Percentiles rank a stretch among this genome's conserved stretches.
Conservation (phyloP, 1,140 invertebrate species). For the Euglossa dilemma region DNA sequence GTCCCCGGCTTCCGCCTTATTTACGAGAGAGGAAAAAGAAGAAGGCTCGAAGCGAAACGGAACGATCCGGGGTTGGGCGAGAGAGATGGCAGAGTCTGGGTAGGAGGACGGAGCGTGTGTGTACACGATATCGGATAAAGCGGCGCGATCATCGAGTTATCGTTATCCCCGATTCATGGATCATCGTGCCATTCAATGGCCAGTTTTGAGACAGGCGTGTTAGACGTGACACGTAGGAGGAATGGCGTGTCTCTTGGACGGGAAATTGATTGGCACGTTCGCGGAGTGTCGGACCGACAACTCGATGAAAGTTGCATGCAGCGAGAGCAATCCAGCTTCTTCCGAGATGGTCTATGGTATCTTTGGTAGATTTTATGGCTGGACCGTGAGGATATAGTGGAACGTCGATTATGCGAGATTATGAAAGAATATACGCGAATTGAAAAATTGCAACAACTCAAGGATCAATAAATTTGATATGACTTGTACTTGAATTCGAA, state of each 20-base stretch:
- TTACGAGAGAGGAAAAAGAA: constrained; percentile 48
- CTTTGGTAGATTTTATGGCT: too few relatives aligned
- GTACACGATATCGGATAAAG: constrained; percentile 41
- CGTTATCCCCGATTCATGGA: constrained; percentile 35
- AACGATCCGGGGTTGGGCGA: background rate
- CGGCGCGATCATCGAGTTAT: constrained; percentile 39
- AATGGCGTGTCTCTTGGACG: background rate
- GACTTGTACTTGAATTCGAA: too few relatives aligned
- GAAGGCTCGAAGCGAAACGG: background rate
- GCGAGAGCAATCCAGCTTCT: background rate
- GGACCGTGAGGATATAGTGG: too few relatives aligned
- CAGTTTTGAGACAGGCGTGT: background rate
- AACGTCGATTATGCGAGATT: too few relatives aligned
- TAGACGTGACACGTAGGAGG: background rate
- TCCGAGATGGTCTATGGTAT: too few relatives aligned
- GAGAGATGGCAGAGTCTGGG: background rate
- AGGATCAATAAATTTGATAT: too few relatives aligned
- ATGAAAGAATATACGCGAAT: too few relatives aligned
- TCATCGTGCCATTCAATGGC: constrained; percentile 28
- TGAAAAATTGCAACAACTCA: too few relatives aligned
- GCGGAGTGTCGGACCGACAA: background rate
- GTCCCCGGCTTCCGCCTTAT: constrained; percentile 63
- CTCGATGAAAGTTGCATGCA: background rate
- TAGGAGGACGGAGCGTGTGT: background rate
- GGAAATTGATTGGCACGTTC: constrained; percentile 6